These are phyloP conservation scores for Amphipoea oculea DNA, from an alignment of 2,888 invertebrate species.

Conservation along the genomic window DNA sequence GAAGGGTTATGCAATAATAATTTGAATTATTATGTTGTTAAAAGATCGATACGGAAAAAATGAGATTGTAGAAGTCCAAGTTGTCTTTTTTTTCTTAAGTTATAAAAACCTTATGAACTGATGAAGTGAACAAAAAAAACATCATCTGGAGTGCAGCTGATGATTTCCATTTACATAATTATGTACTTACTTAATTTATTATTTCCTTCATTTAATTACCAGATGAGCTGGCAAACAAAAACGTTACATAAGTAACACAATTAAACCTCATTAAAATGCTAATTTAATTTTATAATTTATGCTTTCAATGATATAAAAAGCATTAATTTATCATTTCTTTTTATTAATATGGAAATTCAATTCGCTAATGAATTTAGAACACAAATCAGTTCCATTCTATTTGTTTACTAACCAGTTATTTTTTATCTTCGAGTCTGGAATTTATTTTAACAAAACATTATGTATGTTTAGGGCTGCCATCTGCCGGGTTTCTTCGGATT, in stretches of 20 bases:
- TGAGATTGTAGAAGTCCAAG: not conserved
- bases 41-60: not conserved
- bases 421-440: constrained; percentile 49
- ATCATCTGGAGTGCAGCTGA: constrained; percentile 8
- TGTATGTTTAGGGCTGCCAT: too few relatives aligned
- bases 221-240: constrained; percentile 42
- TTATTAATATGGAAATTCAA: constrained; percentile 1
- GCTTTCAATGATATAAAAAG: constrained; percentile 5
- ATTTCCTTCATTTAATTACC: constrained; percentile 29
- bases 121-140: constrained; percentile 14
- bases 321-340: constrained; percentile 10
- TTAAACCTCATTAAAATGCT: constrained; percentile 52
- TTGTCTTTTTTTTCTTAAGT: constrained; percentile 4
- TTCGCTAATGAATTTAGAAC: constrained; percentile 34
- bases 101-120: not conserved
- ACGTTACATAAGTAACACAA: constrained; percentile 29
- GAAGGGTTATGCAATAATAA: not conserved
- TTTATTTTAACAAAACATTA: constrained; percentile 46
- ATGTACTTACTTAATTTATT: constrained; percentile 14
- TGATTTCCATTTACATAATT: constrained; percentile 18
- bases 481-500: too few relatives aligned
- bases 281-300: constrained; percentile 42
- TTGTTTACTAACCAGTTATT: constrained; percentile 44
- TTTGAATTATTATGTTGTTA: not conserved
- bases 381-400: constrained; percentile 42